A percentile compares a stretch with the other conserved stretches of the same genome.
phyloP scores from a whole-genome alignment of 2,888 invertebrate genomes.

The Morinoia aosen region DNA sequence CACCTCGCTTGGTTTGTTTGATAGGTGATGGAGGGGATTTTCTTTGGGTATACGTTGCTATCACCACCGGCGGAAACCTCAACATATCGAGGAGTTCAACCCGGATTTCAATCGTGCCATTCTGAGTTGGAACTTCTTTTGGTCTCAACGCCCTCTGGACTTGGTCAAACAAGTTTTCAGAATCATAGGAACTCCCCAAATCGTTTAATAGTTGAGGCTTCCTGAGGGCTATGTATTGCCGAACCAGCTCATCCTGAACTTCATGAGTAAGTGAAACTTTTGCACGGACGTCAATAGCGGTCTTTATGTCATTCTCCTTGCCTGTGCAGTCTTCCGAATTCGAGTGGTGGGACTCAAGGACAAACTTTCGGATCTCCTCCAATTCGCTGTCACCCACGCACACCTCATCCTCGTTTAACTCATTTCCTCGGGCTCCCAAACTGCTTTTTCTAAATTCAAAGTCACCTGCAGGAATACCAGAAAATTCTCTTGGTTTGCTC shows the following conservation, averaged over 20 bases:
- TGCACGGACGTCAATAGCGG: too few species aligned
- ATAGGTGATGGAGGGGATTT: too few species aligned
- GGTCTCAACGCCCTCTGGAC: neutral
- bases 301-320: neutral
- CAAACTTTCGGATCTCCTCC: neutral
- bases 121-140: neutral
- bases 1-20: too few species aligned
- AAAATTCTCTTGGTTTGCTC: too few species aligned
- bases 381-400: neutral
- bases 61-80: neutral
- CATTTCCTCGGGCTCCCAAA: too few species aligned
- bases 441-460: too few species aligned
- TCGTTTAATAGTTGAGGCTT: slow-evolving; percentile 13
- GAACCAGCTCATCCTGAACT: neutral
- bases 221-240: neutral
- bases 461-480: too few species aligned
- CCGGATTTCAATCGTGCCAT: neutral
- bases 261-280: neutral
- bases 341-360: neutral
- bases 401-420: neutral
- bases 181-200: slow-evolving; percentile 31
- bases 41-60: neutral
- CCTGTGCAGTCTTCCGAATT: neutral
- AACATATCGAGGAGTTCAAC: slow-evolving; percentile 14
- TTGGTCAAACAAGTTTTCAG: neutral